Percentiles rank a stretch among this genome's conserved stretches.
Conservation (phyloP, 2,888 invertebrate species). For the Athalia cordata region DNA sequence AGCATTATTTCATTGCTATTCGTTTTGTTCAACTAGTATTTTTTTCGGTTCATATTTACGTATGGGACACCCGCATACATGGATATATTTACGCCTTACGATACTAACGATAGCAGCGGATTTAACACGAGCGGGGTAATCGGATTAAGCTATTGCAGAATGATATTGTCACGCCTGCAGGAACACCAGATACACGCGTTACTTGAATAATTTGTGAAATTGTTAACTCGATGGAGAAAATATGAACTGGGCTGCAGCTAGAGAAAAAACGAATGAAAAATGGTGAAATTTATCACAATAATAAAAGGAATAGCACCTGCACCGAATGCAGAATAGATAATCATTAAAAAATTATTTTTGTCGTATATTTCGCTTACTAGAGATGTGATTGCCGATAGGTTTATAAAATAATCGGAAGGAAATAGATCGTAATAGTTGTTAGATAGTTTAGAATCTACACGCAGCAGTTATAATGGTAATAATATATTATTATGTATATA, state of each 20-base stretch:
- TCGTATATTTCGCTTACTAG: no score
- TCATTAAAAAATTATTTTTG: no score
- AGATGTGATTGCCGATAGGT: not conserved
- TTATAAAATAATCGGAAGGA: not conserved
- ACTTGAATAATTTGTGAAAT: not conserved
- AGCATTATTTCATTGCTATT: no score
- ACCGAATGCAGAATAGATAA: no score
- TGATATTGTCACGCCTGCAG: slow-evolving; percentile 40
- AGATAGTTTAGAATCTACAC: not conserved
- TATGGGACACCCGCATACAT: not conserved
- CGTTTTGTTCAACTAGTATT: no score
- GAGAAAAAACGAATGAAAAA: not conserved
- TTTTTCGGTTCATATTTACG: not conserved
- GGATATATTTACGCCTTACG: slow-evolving; percentile 18
- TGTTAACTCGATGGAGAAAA: slow-evolving; percentile 8
- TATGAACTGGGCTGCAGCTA: not conserved
- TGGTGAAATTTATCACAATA: not conserved
- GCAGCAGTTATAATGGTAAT: slow-evolving; percentile 21
- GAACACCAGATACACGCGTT: not conserved
- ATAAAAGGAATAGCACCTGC: not conserved
- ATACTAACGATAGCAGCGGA: slow-evolving; percentile 25
- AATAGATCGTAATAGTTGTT: not conserved
- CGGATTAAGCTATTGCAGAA: slow-evolving; percentile 43
- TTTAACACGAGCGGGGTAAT: slow-evolving; percentile 43
- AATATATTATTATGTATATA: slow-evolving; percentile 3